A percentile compares a stretch with the other conserved stretches of the same genome.
Conservation (phyloP, 2,113 vertebrate genomes). For the Bubo scandiacus region DNA sequence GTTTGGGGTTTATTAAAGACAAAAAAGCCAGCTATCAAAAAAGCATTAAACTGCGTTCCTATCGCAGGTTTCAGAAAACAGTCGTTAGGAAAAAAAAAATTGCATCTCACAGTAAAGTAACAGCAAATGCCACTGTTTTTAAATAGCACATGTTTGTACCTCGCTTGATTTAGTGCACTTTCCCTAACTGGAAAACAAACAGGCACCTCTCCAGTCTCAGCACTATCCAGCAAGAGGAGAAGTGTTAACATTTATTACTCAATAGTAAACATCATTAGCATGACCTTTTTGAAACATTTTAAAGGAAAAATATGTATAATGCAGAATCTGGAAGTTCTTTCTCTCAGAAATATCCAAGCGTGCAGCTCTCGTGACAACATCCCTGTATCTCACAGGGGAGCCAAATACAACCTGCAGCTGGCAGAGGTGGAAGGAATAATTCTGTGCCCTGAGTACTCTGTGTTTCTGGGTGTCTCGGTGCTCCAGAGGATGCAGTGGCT, state of each 20-base stretch:
- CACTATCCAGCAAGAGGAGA: not conserved
- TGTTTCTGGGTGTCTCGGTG: rapidly evolving
- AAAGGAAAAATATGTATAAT: not conserved
- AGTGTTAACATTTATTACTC: not conserved
- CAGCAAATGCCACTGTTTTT: not conserved
- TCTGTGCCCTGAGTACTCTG: not conserved
- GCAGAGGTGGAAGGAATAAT: rapidly evolving
- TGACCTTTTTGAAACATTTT: not conserved
- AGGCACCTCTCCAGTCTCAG: not conserved
- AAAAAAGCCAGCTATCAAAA: not conserved
- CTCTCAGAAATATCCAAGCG: rapidly evolving
- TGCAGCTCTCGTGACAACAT: rapidly evolving
- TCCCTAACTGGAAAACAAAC: not conserved
- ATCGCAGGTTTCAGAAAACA: not conserved
- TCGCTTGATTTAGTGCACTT: rapidly evolving
- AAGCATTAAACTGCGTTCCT: not conserved
- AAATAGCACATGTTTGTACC: rapidly evolving
- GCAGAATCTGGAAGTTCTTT: not conserved
- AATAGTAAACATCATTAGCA: not conserved
- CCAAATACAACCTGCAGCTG: rapidly evolving
- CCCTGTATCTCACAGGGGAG: rapidly evolving
- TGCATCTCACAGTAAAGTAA: not conserved
- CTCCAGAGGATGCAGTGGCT: rapidly evolving
- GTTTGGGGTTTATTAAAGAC: not conserved
- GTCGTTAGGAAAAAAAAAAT: not conserved